phyloP scores from a whole-genome alignment of 2,113 vertebrate species.

The Odobenus rosmarus region DNA sequence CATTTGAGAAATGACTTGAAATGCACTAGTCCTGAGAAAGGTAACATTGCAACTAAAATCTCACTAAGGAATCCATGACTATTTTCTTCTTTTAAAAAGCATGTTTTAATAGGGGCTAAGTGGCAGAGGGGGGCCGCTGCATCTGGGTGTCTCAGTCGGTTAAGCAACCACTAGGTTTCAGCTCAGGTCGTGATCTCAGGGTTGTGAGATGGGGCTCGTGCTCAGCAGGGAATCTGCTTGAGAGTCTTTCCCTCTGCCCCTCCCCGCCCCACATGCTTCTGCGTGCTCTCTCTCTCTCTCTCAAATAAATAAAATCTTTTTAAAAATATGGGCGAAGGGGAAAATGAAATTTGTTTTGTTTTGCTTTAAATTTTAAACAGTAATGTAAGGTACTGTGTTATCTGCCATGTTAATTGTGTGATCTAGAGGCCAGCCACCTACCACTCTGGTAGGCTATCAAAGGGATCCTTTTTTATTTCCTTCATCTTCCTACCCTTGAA shows the following conservation, averaged over 20 bases:
- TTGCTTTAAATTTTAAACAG: constrained; percentile 3
- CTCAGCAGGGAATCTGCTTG: background rate
- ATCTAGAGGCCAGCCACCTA: background rate
- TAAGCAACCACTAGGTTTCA: background rate
- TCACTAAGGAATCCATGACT: background rate
- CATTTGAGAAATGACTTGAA: background rate
- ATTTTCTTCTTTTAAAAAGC: background rate
- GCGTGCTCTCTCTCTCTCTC: too few relatives aligned
- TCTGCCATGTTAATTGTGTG: background rate
- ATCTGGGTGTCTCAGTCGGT: background rate
- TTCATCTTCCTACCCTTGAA: background rate
- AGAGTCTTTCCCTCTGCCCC: background rate
- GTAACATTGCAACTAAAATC: background rate
- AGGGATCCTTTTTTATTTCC: background rate
- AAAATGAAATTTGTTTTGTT: background rate
- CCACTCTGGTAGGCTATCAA: background rate
- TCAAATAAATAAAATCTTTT: too few relatives aligned
- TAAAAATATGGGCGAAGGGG: background rate
- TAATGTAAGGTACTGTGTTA: background rate
- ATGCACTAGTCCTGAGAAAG: background rate
- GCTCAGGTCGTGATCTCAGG: background rate
- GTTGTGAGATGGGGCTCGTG: background rate
- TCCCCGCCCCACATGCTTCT: too few relatives aligned
- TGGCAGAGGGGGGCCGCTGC: fast-evolving
- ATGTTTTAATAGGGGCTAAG: background rate